Base-by-base conservation (phyloP, 2,113 vertebrate species). In the Tricholaema leucomelas region DNA sequence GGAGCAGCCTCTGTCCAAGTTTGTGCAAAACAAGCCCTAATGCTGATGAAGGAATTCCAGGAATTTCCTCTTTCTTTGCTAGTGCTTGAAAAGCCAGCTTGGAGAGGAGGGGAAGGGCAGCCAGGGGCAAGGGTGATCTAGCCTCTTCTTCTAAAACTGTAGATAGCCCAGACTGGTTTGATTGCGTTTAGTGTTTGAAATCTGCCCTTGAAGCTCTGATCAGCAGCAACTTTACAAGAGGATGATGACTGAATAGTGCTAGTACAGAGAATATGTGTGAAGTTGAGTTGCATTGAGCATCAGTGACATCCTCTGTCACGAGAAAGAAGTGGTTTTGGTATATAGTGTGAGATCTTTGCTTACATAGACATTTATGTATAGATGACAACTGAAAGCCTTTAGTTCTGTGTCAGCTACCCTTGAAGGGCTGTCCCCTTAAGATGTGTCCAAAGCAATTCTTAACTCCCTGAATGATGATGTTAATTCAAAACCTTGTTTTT, bases 51-150 rank as follows among this genome's bases (percentile, higher is more conserved):
- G 93, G 95, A 96, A 97, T 97, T 72, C 31, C 61, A 92, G 79
- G 95, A 95, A 97, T 97, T 97, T 97, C 96, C 96, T 96, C 83
- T 95, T 91, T 92, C 86, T 85, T 79, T 88, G 84, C 92, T 87
- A 10, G 65, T 50, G 90, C 85, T 96, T 74, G 70, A 69, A 60
- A 70, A 94, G 74, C 42, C 91, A 87, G 75, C n/a, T 60, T 59
- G 72, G 65, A 72, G n/a, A 72, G 66, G 79, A 75, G 70, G 64
- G 78, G 87, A 85, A 93, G 87, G 69, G 71, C 84, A 94, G 74
- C 46, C 16, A 36, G 54, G 48, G 71, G 40, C 78, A 85, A 79
- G 73, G 19, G 60, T 66, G 81, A 81, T 31, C 66, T 78, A 81
- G 5, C 35, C 35, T 70, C 56, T 67, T 40, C 30, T 42, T 63